Base-by-base conservation (phyloP, 2,888 invertebrate species). In the Drosophila borborema region DNA sequence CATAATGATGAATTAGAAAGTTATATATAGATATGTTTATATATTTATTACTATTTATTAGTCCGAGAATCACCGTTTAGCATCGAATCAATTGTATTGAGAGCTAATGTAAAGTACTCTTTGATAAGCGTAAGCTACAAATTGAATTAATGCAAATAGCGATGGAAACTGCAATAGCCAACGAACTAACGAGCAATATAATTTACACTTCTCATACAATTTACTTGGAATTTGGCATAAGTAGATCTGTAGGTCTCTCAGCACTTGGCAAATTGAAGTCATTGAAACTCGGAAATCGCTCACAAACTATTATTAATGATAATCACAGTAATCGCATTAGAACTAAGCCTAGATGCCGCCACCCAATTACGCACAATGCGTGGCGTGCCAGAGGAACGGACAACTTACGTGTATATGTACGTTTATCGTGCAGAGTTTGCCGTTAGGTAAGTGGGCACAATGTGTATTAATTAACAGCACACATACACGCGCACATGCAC, bases 291-390 rank as follows among this genome's bases (percentile, higher is more conserved):
- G 69, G 55, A 68, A 66, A 64, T 77, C 28, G 58, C 73, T 62
- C 51, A 68, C 48, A 64, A 68, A 59, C 64, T 64, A 59, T 69
- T 72, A 86, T 78, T 81, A 64, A 68, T 61, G 49, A 61, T 76
- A 81, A 87, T 72, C 64, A 69, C 64, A 54, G 73, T 77, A 87
- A 75, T 84, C 64, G 67, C 72, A 77, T 79, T 87, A 72, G 62
- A 34, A 51, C 59, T 60, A 43, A 31, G 49, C 54, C 60, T 60
- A 59, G 54, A 49, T 54, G 56, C 58, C 70, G 46, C 28, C 62
- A 49, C 65, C 69, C 68, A 81, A 77, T 68, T 76, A 82, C 58
- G 45, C 58, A 75, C 38, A 48, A 66, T 41, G 56, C 49, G 62
- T 34, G 65, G 67, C 51, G 58, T 38, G 70, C 54, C 36, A 43